Percentiles rank a stretch among this genome's conserved stretches.
phyloP scores from a whole-genome alignment of 2,797 vertebrate genomes.

The Sphaeramia orbicularis region DNA sequence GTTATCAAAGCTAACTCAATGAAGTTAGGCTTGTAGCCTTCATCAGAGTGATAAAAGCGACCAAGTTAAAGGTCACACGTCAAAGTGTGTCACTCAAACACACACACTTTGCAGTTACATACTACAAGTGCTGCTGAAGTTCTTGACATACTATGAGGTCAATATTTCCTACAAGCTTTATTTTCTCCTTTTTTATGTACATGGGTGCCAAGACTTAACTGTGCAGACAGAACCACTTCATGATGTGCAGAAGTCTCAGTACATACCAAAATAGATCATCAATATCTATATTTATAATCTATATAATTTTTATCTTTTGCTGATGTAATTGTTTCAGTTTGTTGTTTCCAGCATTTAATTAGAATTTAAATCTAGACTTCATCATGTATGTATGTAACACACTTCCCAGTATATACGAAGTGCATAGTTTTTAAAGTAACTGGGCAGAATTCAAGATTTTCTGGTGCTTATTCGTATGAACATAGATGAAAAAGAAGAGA shows the following conservation, averaged over 20 bases:
- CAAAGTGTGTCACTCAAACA: too few relatives aligned
- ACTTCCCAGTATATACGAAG: background rate
- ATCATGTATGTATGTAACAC: background rate
- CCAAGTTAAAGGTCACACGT: too few relatives aligned
- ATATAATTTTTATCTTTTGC: background rate
- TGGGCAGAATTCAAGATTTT: background rate
- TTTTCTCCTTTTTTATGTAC: slow-evolving; percentile 63
- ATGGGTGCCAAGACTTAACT: slow-evolving; percentile 68
- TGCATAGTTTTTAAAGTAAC: background rate
- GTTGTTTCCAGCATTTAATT: slow-evolving; percentile 5
- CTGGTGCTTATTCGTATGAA: background rate
- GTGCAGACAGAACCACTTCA: slow-evolving; percentile 76
- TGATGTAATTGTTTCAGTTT: background rate
- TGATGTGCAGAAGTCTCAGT: slow-evolving; percentile 48
- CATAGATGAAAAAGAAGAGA: background rate
- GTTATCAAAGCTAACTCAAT: too few relatives aligned
- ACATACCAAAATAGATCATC: background rate
- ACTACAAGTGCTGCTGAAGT: too few relatives aligned
- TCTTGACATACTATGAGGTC: too few relatives aligned
- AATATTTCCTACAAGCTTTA: slow-evolving; percentile 42
- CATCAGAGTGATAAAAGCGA: too few relatives aligned
- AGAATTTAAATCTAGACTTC: background rate
- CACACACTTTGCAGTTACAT: too few relatives aligned
- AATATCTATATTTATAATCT: slow-evolving; percentile 13
- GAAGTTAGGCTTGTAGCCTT: too few relatives aligned